Evolutionary conservation across 2,888 invertebrate species (phyloP), one percentile per base, ranked within the genome.

Genomic region (Drosophila rubida): DNA sequence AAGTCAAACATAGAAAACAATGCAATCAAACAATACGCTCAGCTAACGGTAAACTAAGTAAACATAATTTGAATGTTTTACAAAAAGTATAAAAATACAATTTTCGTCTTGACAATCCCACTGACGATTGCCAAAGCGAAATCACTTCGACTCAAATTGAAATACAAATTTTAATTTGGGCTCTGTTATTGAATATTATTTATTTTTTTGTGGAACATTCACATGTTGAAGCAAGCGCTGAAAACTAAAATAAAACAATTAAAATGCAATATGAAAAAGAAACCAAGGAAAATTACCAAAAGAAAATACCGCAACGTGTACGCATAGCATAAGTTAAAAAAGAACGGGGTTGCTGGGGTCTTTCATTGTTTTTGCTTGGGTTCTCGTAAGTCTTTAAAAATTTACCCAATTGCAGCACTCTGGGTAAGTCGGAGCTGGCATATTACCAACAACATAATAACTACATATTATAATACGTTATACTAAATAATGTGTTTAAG

Each of bases 201-300:
- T 77, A 75, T 80, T 78, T 70, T 90, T 90, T 90, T 91, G 90
- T 90, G 90, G 90, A 90, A 88, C 90, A 88, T 90, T 91, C 89
- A 90, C 90, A 90, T 85, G 90, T 91, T 91, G 91, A 91, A 91
- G 88, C 90, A 91, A 91, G 90, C 80, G 72, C 87, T 82, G 59
- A 85, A 88, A 89, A 88, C 87, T 86, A 82, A 84, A 87, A 81
- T 69, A 68, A 62, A 63, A 55, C 57, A 70, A 54, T 32, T 41
- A 62, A 58, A 50, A 48, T 62, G 78, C 66, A 63, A 63, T 54
- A 74, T 62, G 44, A 58, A 68, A 66, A 72, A 69, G 73, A 50
- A 54, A 63, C 69, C 70, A 72, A 62, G 45, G 4, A 49, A 63
- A 65, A 30, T 11, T 59, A 65, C 64, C 39, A 41, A 64, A 46